A percentile compares a stretch with the other conserved stretches of the same genome.
Conservation (phyloP, 2,888 invertebrate species). For the Incurvaria masculella region DNA sequence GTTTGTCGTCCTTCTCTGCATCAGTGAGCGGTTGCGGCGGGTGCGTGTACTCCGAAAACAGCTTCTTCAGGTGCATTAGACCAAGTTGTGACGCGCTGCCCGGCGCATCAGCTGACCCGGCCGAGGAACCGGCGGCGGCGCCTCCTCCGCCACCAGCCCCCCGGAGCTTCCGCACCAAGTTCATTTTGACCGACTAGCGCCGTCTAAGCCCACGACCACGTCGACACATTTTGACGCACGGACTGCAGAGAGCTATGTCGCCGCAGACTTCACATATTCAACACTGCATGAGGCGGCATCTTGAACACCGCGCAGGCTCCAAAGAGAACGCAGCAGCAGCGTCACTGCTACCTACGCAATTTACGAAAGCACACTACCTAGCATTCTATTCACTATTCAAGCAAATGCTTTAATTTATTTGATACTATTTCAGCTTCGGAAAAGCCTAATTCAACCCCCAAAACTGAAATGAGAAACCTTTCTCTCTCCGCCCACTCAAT, state of each 20-base stretch:
- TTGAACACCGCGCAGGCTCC: background rate
- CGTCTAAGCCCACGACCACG: background rate
- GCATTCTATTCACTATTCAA: too few relatives aligned
- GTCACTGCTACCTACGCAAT: too few relatives aligned
- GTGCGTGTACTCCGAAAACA: conserved; percentile 93
- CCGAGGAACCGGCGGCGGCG: conserved; percentile 41
- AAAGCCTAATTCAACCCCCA: too few relatives aligned
- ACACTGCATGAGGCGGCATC: background rate
- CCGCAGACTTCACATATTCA: background rate
- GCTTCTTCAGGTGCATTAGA: conserved; percentile 92
- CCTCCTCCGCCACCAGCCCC: conserved; percentile 30
- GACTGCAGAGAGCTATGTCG: background rate
- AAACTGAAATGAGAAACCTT: too few relatives aligned
- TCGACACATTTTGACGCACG: background rate
- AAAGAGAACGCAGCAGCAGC: too few relatives aligned
- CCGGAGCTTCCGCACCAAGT: conserved; percentile 90
- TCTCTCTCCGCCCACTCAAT: too few relatives aligned
- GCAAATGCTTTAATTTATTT: too few relatives aligned
- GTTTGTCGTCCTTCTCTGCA: conserved; percentile 83
- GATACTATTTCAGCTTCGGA: too few relatives aligned
- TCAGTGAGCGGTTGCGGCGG: conserved; percentile 78
- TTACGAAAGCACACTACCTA: too few relatives aligned
- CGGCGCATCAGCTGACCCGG: conserved; percentile 57
- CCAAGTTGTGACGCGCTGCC: conserved; percentile 77
- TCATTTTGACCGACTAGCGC: conserved; percentile 57